These are phyloP conservation scores for Anneissia japonica DNA, from an alignment of 35 echinoderm and acorn worm genomes.

Conservation along the genomic window DNA sequence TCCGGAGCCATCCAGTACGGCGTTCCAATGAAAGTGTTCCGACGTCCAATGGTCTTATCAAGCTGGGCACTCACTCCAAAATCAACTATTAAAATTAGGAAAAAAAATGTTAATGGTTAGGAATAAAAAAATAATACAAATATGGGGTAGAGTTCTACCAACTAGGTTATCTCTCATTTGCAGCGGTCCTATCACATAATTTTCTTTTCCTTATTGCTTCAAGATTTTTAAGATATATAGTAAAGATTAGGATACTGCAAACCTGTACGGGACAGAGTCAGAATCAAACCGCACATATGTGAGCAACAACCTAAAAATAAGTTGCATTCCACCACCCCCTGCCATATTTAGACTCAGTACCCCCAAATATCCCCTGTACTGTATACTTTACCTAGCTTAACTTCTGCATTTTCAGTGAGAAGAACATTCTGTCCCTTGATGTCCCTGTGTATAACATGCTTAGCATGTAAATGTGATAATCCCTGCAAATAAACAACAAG, in stretches of 20 bases:
- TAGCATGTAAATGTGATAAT: conserved; percentile 96
- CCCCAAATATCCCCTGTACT: too few relatives aligned
- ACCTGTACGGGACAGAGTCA: too few relatives aligned
- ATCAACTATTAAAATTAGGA: conserved; percentile 51
- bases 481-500: conserved; percentile 56
- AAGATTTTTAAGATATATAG: too few relatives aligned
- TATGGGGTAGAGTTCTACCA: not conserved
- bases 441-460: conserved; percentile 99
- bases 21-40: conserved; percentile 95
- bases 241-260: too few relatives aligned
- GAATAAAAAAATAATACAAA: not conserved
- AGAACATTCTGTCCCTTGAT: conserved; percentile 99
- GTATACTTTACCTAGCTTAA: conserved; percentile 80
- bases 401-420: conserved; percentile 94
- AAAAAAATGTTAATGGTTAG: not conserved
- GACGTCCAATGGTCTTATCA: conserved; percentile 89
- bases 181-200: too few relatives aligned
- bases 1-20: conserved; percentile 99
- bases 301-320: too few relatives aligned
- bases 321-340: too few relatives aligned
- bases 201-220: too few relatives aligned
- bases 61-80: conserved; percentile 97
- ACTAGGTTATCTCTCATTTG: not conserved
- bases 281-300: too few relatives aligned
- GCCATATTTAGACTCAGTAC: too few relatives aligned